A percentile compares a stretch with the other conserved stretches of the same genome.
Evolutionary conservation across 1,140 invertebrate species (phyloP).

Genomic region (Drosophila albomicans): DNA sequence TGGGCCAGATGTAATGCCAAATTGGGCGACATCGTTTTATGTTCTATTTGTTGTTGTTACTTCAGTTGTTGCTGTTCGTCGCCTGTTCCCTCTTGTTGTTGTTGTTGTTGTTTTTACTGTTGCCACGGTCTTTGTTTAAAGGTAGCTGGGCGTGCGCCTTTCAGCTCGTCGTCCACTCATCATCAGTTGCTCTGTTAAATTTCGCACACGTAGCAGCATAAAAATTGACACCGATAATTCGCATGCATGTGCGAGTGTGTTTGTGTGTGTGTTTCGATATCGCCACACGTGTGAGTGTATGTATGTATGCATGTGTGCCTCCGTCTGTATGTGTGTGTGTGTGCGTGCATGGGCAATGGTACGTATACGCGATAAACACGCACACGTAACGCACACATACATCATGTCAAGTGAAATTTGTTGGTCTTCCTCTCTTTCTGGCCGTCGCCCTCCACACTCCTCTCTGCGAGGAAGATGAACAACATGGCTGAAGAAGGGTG

Average conservation of each 20-base stretch:
- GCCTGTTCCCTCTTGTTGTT: conserved; percentile 11
- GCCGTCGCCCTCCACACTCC: no score
- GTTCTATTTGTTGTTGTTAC: conserved; percentile 15
- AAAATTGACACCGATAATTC: conserved; percentile 83
- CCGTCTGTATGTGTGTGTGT: conserved; percentile 12
- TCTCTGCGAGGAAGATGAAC: conserved; percentile 6
- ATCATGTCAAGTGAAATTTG: conserved; percentile 73
- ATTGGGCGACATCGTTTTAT: conserved; percentile 78
- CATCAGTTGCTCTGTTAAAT: conserved; percentile 75
- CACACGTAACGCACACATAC: conserved; percentile 77
- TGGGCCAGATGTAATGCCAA: conserved; percentile 74
- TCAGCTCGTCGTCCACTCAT: conserved; percentile 72
- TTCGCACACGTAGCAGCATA: conserved; percentile 83
- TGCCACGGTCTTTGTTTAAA: conserved; percentile 34
- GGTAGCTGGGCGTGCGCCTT: conserved; percentile 28
- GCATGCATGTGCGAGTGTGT: conserved; percentile 30
- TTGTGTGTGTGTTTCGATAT: conserved; percentile 1
- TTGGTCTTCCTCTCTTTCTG: conserved; percentile 22
- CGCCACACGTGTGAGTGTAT: not conserved
- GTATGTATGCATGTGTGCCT: not conserved
- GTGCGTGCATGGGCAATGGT: conserved; percentile 37
- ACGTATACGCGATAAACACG: conserved; percentile 80
- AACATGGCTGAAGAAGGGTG: not conserved
- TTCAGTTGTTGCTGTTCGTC: conserved; percentile 9
- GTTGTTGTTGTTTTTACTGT: conserved; percentile 30